Percentiles rank a stretch among this genome's conserved stretches.
Evolutionary conservation across 2,113 vertebrate species (phyloP).

Genomic region (Labeo catla): DNA sequence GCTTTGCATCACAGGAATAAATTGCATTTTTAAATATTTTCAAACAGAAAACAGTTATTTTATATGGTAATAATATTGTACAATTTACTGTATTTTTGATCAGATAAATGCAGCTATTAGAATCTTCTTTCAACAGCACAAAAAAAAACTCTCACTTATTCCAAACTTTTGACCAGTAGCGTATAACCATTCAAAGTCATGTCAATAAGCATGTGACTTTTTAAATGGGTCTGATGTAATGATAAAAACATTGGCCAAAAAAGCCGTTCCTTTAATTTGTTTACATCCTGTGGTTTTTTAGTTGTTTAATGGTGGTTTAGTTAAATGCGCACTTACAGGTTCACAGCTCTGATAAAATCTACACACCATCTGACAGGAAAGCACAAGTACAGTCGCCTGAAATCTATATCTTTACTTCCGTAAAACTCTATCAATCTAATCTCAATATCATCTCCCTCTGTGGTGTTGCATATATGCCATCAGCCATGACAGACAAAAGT

Average conservation of each 20-base stretch:
- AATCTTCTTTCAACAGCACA: background rate
- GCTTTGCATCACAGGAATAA: background rate
- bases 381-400: background rate
- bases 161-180: background rate
- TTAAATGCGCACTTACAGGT: background rate
- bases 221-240: background rate
- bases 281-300: slow-evolving; percentile 24
- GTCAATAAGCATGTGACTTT: background rate
- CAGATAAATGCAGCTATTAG: background rate
- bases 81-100: background rate
- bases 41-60: background rate
- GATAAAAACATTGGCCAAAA: background rate
- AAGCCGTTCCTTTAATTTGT: background rate
- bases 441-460: slow-evolving; percentile 21
- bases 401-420: background rate
- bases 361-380: background rate
- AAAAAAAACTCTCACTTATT: background rate
- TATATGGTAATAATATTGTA: background rate
- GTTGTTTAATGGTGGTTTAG: slow-evolving; percentile 38
- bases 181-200: background rate
- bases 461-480: background rate
- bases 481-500: background rate
- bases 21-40: background rate
- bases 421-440: slow-evolving; percentile 1
- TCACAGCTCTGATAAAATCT: slow-evolving; percentile 29